Evolutionary conservation across 2,113 vertebrate genomes (phyloP).

Genomic region (Erythrocebus patas): DNA sequence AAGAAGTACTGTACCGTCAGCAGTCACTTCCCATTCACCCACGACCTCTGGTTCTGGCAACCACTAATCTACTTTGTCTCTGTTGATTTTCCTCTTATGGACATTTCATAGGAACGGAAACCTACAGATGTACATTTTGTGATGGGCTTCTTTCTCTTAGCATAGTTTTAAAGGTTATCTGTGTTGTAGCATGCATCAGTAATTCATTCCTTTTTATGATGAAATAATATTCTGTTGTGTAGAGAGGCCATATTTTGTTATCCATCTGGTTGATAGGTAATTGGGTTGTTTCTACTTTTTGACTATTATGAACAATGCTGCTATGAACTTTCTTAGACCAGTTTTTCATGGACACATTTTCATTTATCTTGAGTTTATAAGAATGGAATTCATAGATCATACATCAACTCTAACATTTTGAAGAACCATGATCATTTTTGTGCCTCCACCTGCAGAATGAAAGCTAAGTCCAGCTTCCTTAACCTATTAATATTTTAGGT

Average conservation of each 20-base stretch:
- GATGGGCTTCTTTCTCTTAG: not conserved
- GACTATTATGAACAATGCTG: not conserved
- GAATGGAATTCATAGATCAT: not conserved
- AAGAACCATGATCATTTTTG: not conserved
- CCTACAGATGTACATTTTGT: not conserved
- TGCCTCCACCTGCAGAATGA: not conserved
- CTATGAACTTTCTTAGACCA: not conserved
- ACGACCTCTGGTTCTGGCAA: not conserved
- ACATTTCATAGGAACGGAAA: not conserved
- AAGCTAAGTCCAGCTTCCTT: not conserved
- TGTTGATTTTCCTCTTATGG: not conserved
- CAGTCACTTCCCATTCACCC: not conserved
- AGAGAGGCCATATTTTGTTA: not conserved
- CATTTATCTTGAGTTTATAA: not conserved
- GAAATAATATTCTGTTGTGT: not conserved
- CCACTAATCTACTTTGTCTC: not conserved
- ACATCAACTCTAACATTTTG: not conserved
- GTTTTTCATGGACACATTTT: not conserved
- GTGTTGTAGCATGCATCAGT: not conserved
- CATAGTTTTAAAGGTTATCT: not conserved
- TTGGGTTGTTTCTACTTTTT: not conserved
- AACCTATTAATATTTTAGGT: not conserved
- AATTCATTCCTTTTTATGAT: not conserved
- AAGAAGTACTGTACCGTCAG: not conserved
- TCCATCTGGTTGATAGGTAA: not conserved